Evolutionary conservation across 2,888 invertebrate species (phyloP).

Genomic region (Eumerus sabulonum): DNA sequence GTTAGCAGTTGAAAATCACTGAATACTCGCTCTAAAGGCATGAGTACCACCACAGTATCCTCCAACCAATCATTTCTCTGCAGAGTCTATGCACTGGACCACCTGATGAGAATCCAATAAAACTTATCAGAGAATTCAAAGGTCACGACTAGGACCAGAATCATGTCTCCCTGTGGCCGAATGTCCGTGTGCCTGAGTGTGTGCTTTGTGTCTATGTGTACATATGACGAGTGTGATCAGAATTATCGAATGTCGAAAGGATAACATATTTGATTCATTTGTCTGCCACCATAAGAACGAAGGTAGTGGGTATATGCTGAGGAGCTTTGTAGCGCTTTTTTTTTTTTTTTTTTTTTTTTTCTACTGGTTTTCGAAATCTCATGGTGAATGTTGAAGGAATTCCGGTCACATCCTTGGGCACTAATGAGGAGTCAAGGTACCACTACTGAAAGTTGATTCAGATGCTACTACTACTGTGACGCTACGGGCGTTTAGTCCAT

Average conservation of each 20-base stretch:
- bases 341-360: slow-evolving; percentile 54
- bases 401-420: slow-evolving; percentile 65
- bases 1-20: too few relatives aligned
- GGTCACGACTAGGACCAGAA: slow-evolving; percentile 39
- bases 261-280: slow-evolving; percentile 66
- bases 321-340: slow-evolving; percentile 24
- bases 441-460: slow-evolving; percentile 48
- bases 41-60: too few relatives aligned
- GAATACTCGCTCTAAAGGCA: too few relatives aligned
- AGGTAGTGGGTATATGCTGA: slow-evolving; percentile 14
- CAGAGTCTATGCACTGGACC: slow-evolving; percentile 15
- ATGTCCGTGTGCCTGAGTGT: not conserved
- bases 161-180: not conserved
- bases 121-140: slow-evolving; percentile 59
- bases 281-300: slow-evolving; percentile 11
- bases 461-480: slow-evolving; percentile 34
- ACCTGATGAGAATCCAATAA: slow-evolving; percentile 66
- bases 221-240: slow-evolving; percentile 60
- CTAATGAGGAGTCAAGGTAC: slow-evolving; percentile 67
- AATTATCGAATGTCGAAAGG: slow-evolving; percentile 67
- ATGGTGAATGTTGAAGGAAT: slow-evolving; percentile 46
- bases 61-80: too few relatives aligned
- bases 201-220: slow-evolving; percentile 7
- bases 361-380: slow-evolving; percentile 27
- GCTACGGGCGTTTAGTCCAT: slow-evolving; percentile 48